Percentiles rank a stretch among this genome's conserved stretches.
Conservation (phyloP, 2,797 vertebrate species). For the Momotus momota region DNA sequence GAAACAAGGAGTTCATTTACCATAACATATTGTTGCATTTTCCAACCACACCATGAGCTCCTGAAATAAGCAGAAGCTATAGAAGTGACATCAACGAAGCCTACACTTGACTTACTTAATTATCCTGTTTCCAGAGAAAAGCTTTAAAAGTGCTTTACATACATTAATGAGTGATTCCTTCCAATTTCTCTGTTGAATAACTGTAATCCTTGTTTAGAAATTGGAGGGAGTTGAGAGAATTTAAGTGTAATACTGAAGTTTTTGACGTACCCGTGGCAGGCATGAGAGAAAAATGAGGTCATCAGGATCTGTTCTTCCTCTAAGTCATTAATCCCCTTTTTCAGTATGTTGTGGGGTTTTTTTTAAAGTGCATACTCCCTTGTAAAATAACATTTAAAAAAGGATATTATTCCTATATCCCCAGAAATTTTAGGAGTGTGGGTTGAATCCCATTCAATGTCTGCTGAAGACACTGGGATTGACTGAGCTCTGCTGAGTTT, state of each 20-base stretch:
- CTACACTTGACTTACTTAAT: not conserved
- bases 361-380: not conserved
- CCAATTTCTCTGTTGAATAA: not conserved
- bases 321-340: not conserved
- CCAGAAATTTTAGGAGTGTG: not conserved
- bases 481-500: not conserved
- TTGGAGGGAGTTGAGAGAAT: not conserved
- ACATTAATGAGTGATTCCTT: not conserved
- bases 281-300: not conserved
- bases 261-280: not conserved
- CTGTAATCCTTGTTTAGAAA: not conserved
- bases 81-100: not conserved
- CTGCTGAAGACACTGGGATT: not conserved
- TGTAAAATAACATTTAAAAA: not conserved
- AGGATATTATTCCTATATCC: not conserved
- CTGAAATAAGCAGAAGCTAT: not conserved
- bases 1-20: not conserved
- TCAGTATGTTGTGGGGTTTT: not conserved
- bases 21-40: not conserved
- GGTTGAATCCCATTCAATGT: not conserved
- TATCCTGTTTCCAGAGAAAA: slow-evolving; percentile 25
- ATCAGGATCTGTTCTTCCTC: not conserved
- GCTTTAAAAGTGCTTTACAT: slow-evolving; percentile 7
- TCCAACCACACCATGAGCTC: not conserved
- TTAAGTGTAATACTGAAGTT: not conserved